A percentile compares a stretch with the other conserved stretches of the same genome.
Conservation (phyloP, 2,113 vertebrate genomes). For the Ranitomeya imitator region DNA sequence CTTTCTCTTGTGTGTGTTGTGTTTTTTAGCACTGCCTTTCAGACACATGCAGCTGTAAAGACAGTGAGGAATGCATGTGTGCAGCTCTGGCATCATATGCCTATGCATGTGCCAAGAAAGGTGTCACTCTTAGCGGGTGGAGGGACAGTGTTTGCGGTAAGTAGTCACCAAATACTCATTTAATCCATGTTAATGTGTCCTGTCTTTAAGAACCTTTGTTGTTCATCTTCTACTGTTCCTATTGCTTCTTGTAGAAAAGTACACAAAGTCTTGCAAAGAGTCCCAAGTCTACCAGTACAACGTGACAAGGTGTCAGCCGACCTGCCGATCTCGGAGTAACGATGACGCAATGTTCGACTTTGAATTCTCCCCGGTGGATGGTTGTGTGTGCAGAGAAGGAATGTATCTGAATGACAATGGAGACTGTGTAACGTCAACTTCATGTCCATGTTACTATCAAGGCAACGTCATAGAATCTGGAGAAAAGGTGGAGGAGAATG, state of each 20-base stretch:
- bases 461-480: slow-evolving; percentile 66
- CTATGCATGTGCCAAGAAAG: slow-evolving; percentile 76
- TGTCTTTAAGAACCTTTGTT: background rate
- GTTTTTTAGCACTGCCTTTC: slow-evolving; percentile 85
- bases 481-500: slow-evolving; percentile 66
- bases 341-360: slow-evolving; percentile 70
- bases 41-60: slow-evolving; percentile 88
- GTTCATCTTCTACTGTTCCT: background rate
- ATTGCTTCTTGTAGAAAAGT: slow-evolving; percentile 71
- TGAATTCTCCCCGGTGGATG: slow-evolving; percentile 72
- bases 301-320: slow-evolving; percentile 69
- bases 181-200: background rate
- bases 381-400: slow-evolving; percentile 71
- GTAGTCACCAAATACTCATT: slow-evolving; percentile 29
- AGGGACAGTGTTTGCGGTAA: slow-evolving; percentile 75
- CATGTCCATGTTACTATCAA: slow-evolving; percentile 76
- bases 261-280: slow-evolving; percentile 71
- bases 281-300: slow-evolving; percentile 70
- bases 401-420: slow-evolving; percentile 74
- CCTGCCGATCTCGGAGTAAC: slow-evolving; percentile 70
- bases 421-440: slow-evolving; percentile 69
- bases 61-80: slow-evolving; percentile 87
- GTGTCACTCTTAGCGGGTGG: slow-evolving; percentile 75
- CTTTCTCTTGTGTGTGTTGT: background rate
- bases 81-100: slow-evolving; percentile 81